Conservation (phyloP, 2,888 invertebrate genomes). For the Formica aserva region DNA sequence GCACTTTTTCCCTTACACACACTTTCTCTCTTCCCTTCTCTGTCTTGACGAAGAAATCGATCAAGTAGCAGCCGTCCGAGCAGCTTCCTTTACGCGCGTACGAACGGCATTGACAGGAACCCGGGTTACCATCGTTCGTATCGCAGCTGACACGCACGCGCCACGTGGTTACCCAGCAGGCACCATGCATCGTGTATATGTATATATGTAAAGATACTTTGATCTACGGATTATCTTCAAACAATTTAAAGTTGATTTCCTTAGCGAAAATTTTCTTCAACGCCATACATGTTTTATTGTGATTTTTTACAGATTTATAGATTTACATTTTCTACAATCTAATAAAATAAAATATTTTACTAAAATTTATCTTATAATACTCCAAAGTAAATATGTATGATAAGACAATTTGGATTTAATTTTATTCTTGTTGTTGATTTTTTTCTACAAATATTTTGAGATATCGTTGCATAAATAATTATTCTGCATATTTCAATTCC, state of each 20-base stretch:
- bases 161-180: slow-evolving; percentile 74
- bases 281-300: background rate
- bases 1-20: slow-evolving; percentile 7
- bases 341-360: background rate
- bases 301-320: background rate
- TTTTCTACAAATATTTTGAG: background rate
- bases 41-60: slow-evolving; percentile 69
- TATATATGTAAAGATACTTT: background rate
- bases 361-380: background rate
- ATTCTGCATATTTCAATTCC: background rate
- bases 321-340: background rate
- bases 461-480: background rate
- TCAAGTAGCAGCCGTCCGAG: slow-evolving; percentile 59
- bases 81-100: slow-evolving; percentile 68
- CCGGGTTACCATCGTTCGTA: slow-evolving; percentile 69
- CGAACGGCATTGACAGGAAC: slow-evolving; percentile 65
- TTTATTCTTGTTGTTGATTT: background rate
- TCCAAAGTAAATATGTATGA: background rate
- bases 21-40: slow-evolving; percentile 50
- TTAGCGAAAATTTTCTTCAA: background rate
- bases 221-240: background rate
- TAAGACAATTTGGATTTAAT: background rate
- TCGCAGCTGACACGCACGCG: slow-evolving; percentile 76
- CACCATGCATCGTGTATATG: slow-evolving; percentile 40
- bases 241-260: background rate